A percentile compares a stretch with the other conserved stretches of the same genome.
These are phyloP conservation scores for Calameuta idolon DNA, from an alignment of 2,888 invertebrate species.

Conservation along the genomic window DNA sequence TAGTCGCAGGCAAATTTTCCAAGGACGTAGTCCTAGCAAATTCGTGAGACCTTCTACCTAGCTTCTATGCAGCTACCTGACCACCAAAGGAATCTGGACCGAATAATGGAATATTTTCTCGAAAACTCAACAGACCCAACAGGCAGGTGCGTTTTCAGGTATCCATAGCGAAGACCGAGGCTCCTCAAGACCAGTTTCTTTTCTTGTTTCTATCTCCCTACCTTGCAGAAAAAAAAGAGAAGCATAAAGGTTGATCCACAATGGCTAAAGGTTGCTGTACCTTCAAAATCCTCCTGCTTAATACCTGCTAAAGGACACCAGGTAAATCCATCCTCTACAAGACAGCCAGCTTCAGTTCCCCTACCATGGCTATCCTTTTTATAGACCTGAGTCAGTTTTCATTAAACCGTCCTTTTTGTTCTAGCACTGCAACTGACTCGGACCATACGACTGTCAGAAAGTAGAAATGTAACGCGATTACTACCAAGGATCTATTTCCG, in stretches of 20 bases:
- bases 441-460: neutral
- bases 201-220: neutral
- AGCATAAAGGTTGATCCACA: neutral
- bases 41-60: neutral
- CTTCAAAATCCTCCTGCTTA: neutral
- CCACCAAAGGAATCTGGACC: neutral
- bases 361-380: neutral
- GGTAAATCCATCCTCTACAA: neutral
- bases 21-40: neutral
- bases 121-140: neutral
- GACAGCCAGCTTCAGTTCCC: neutral
- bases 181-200: neutral
- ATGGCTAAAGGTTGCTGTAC: neutral
- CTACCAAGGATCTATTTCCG: neutral
- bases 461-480: neutral
- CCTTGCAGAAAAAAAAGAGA: neutral
- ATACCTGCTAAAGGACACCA: neutral
- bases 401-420: neutral
- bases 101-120: neutral
- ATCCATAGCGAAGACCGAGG: neutral
- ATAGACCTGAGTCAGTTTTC: neutral
- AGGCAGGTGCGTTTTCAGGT: neutral
- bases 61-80: neutral
- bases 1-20: neutral
- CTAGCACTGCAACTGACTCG: neutral